Base-by-base conservation (phyloP, 2,113 vertebrate species). In the Ibidorhyncha struthersii region DNA sequence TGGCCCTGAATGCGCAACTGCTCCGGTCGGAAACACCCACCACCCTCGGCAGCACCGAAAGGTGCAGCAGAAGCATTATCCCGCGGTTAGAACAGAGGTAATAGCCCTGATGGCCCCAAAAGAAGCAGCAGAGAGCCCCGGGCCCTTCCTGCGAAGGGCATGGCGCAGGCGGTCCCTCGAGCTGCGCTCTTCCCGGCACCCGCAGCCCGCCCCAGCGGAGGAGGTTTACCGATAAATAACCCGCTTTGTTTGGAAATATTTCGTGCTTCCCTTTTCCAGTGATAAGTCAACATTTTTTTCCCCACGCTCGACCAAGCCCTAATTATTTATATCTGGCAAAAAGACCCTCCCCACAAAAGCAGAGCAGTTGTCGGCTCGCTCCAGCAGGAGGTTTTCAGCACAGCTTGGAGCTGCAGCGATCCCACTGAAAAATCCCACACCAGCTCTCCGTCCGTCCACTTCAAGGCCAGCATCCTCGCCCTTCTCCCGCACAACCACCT, bases 61-160 rank as follows among this genome's bases (percentile, higher is more conserved):
- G 34, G 15, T 1, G 18, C 52, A n/a, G n/a, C 40, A n/a, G 59
- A 38, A 61, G 19, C 27, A 0, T 10, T 4, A 25, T 29, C 55
- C 40, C 18, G 0, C 1, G 3, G 23, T 1, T 15, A 41, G 22
- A 47, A 4, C 13, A 8, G 8, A 14, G 53, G 1, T 26, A 62
- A 38, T 2, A 21, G 10, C 18, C 17, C 25, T 1, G 10, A 2
- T 11, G 32, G 19, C 55, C 79, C 41, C 63, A 10, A 5, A 16
- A 11, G 6, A 2, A 14, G 70, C 15, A 11, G 71, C 49, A 12
- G 61, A 55, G 27, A 32, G 12, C 70, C 18, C 27, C 3, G 36
- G 43, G 25, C 52, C 43, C 53, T 14, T 7, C 43, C 62, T 2
- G 4, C 12, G 7, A 20, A 1, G 21, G 45, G 32, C 72, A 20